phyloP scores from a whole-genome alignment of 2,113 vertebrate genomes.

The Paradisaea rubra region DNA sequence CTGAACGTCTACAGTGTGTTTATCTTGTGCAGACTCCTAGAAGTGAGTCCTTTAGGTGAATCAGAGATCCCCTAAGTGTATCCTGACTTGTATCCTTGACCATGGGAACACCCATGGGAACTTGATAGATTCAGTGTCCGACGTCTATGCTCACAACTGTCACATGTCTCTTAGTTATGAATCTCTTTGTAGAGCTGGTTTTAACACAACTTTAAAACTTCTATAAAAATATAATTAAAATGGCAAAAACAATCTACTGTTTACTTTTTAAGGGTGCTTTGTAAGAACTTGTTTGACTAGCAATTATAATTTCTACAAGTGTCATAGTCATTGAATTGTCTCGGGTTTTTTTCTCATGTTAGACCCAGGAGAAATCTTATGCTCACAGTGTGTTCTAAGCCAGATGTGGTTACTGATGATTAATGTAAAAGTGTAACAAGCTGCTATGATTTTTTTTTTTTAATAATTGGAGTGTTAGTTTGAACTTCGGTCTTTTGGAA shows the following conservation, averaged over 20 bases:
- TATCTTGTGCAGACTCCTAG: rapidly evolving
- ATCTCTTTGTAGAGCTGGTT: not conserved
- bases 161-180: not conserved
- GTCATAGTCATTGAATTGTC: not conserved
- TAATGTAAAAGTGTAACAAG: not conserved
- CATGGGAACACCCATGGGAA: not conserved
- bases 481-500: not conserved
- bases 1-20: not conserved
- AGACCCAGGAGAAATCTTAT: not conserved
- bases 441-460: not conserved
- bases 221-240: not conserved
- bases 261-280: not conserved
- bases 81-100: not conserved
- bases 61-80: not conserved
- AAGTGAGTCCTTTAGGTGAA: not conserved
- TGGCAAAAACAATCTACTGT: not conserved
- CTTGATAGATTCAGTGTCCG: not conserved
- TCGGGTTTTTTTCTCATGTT: not conserved
- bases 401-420: not conserved
- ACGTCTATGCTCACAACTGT: not conserved
- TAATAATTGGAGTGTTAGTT: not conserved
- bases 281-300: not conserved
- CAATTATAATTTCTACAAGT: not conserved
- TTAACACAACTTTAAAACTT: not conserved
- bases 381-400: not conserved